Evolutionary conservation across 2,797 vertebrate species (phyloP), one percentile per base, ranked within the genome.

Genomic region (Fundulus diaphanus): DNA sequence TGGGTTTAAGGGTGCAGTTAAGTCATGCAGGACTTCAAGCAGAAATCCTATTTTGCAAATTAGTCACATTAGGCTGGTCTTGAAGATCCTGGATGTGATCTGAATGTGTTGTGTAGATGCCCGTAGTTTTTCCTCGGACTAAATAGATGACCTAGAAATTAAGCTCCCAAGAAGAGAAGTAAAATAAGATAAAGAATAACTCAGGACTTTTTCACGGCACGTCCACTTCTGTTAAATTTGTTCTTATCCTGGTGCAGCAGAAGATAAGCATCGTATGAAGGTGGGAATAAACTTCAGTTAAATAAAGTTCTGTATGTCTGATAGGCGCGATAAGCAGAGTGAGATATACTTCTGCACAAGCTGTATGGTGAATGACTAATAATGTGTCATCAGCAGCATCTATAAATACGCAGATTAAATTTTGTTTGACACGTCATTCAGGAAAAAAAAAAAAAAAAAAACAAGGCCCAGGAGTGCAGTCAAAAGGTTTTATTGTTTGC

Each of bases 381-480:
- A 81, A 77, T 51, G 79, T 86, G 44, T 86, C 72, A 82, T 82
- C 81, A 90, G 76, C 89, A 84, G 70, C 72, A 83, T 83, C 73
- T 84, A 82, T 87, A 84, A 89, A 88, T 74, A 84, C 80, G 54
- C 77, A 87, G 88, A 83, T 90, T 83, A 81, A 49, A 63, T 42
- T 71, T 22, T 18, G 69, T 68, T 73, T 83, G 59, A 76, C 22
- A 48, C 42, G 75, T 79, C 74, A 79, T 82, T 83, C 73, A 78
- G 48, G 37, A 72, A 29, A n/a, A n/a, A n/a, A n/a, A n/a, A n/a
- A n/a, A n/a, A n/a, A n/a, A n/a, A n/a, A n/a, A 61, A 72, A 67
- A 68, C 37, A 42, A 78, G 70, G 57, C 67, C 72, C 69, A 15
- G 65, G 49, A 52, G 70, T 73, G 66, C 67, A 35, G 70, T 22